A percentile compares a stretch with the other conserved stretches of the same genome.
phyloP scores from a whole-genome alignment of 2,888 invertebrate genomes.

The Synanthedon andrenaeformis region DNA sequence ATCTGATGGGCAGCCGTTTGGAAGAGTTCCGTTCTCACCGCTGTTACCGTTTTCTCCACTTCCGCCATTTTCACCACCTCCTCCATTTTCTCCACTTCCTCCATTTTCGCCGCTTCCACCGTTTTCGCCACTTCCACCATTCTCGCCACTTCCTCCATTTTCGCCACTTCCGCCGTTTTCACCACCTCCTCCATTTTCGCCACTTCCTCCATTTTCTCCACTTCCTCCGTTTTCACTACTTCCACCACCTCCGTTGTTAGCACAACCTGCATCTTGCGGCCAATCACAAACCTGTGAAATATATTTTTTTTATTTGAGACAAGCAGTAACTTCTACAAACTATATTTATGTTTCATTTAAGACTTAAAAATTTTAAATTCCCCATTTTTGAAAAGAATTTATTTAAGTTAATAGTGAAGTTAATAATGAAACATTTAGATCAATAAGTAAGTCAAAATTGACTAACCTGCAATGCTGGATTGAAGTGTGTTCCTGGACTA shows the following conservation, averaged over 20 bases:
- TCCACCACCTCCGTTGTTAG: not conserved
- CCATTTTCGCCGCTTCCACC: constrained; percentile 20
- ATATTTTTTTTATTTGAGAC: no score
- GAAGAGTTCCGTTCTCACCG: constrained; percentile 1
- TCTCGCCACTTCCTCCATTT: not conserved
- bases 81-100: constrained; percentile 1
- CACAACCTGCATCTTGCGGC: constrained; percentile 13
- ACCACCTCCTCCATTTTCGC: not conserved
- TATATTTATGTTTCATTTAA: no score
- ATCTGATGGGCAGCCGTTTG: constrained; percentile 17
- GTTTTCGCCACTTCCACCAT: constrained; percentile 5
- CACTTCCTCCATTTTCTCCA: not conserved
- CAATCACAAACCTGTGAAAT: constrained; percentile 16
- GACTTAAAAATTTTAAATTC: no score
- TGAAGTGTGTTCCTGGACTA: constrained; percentile 23
- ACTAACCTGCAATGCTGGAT: constrained; percentile 23
- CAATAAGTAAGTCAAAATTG: no score
- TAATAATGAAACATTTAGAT: no score
- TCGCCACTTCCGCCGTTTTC: not conserved
- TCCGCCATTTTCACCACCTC: constrained; percentile 1
- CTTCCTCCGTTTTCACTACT: not conserved
- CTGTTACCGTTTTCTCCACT: constrained; percentile 1
- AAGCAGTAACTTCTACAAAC: no score
- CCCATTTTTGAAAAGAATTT: no score
- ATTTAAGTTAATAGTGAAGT: no score